These are phyloP conservation scores for Malthinus seriepunctatus DNA, from an alignment of 2,888 invertebrate species.

Conservation along the genomic window DNA sequence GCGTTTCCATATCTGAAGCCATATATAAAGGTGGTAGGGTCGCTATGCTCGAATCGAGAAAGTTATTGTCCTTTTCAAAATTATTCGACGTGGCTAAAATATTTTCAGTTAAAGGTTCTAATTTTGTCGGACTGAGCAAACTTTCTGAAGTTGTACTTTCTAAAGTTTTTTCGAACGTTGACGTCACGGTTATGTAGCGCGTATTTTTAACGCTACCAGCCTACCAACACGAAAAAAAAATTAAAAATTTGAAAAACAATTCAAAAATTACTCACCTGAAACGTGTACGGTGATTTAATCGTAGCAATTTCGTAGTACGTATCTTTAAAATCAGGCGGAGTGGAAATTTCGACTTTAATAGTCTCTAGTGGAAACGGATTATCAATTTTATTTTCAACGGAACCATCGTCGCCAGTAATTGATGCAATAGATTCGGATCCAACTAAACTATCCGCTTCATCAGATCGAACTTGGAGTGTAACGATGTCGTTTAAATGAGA, in stretches of 20 bases:
- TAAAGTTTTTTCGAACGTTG: constrained; percentile 80
- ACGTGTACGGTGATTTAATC: constrained; percentile 86
- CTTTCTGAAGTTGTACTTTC: constrained; percentile 61
- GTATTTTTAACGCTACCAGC: constrained; percentile 87
- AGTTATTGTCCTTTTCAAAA: constrained; percentile 69
- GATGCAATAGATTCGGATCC: constrained; percentile 73
- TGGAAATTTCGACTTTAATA: constrained; percentile 85
- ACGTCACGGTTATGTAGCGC: constrained; percentile 84
- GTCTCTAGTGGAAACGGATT: constrained; percentile 72
- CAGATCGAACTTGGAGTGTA: constrained; percentile 61
- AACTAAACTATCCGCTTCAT: constrained; percentile 66
- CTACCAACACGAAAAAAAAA: constrained; percentile 55
- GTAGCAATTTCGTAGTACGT: constrained; percentile 89
- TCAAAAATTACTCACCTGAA: constrained; percentile 68
- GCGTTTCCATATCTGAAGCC: constrained; percentile 78
- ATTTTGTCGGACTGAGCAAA: constrained; percentile 61
- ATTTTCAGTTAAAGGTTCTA: constrained; percentile 85
- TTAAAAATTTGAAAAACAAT: neutral
- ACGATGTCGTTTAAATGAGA: constrained; percentile 56
- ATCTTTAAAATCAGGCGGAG: constrained; percentile 82
- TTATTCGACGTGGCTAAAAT: constrained; percentile 78
- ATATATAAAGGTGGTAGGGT: constrained; percentile 81
- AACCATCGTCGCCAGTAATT: constrained; percentile 61
- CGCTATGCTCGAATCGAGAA: constrained; percentile 77
- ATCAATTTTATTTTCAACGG: constrained; percentile 68